A percentile compares a stretch with the other conserved stretches of the same genome.
phyloP scores from a whole-genome alignment of 2,113 vertebrate genomes.

The Phaethornis superciliosus region DNA sequence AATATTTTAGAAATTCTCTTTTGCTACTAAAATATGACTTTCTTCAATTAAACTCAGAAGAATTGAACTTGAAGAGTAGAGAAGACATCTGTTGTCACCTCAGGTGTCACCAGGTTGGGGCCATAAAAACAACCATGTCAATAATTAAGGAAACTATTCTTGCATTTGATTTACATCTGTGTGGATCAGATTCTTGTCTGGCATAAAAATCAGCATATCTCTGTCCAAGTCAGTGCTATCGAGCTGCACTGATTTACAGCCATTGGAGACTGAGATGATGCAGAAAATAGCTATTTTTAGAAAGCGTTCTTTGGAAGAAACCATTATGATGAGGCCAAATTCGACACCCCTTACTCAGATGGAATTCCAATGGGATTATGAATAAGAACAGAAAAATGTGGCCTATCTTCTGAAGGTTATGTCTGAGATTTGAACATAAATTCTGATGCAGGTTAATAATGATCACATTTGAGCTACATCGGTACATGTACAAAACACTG shows the following conservation, averaged over 20 bases:
- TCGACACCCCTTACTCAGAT: background rate
- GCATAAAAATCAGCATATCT: background rate
- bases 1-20: background rate
- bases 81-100: background rate
- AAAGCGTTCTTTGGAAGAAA: background rate
- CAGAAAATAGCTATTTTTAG: background rate
- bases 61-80: background rate
- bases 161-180: background rate
- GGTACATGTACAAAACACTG: background rate
- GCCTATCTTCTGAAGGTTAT: background rate
- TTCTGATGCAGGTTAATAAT: background rate
- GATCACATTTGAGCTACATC: background rate
- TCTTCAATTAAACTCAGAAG: background rate
- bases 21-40: background rate
- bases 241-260: background rate
- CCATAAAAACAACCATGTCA: background rate
- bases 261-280: background rate
- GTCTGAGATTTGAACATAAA: background rate
- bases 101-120: background rate
- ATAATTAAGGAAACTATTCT: background rate
- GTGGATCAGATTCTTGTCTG: background rate
- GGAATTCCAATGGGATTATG: background rate
- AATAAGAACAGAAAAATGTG: background rate
- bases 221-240: background rate
- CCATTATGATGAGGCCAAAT: background rate